Conservation (phyloP, 2,113 vertebrate species). For the Percina caprodes region DNA sequence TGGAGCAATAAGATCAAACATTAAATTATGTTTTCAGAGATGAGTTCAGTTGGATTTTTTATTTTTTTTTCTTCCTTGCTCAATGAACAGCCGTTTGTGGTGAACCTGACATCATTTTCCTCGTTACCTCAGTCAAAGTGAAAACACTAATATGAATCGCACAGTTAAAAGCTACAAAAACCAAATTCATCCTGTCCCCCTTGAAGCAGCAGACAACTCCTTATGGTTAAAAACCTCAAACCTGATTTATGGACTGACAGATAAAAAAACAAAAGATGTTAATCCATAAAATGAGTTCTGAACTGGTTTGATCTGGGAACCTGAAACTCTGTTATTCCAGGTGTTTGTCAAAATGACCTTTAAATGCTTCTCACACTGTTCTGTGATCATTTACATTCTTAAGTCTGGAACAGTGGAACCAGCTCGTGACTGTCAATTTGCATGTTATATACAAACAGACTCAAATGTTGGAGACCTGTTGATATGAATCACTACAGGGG, state of each 20-base stretch:
- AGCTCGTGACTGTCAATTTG: conserved; percentile 39
- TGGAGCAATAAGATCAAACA: conserved; percentile 15
- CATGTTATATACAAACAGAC: conserved; percentile 46
- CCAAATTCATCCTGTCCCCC: conserved; percentile 54
- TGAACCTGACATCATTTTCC: conserved; percentile 23
- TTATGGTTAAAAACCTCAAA: not conserved
- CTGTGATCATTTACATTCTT: conserved; percentile 6
- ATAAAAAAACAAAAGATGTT: not conserved
- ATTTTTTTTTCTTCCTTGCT: conserved; percentile 17
- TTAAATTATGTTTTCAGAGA: not conserved
- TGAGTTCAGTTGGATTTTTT: conserved; percentile 8
- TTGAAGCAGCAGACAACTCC: conserved; percentile 34
- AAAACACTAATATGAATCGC: conserved; percentile 37
- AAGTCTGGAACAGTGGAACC: conserved; percentile 5
- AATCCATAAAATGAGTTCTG: not conserved
- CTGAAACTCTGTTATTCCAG: conserved; percentile 2
- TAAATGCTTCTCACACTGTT: conserved; percentile 24
- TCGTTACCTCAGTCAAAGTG: conserved; percentile 62
- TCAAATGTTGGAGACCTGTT: conserved; percentile 59
- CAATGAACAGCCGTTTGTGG: not conserved
- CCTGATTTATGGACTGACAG: conserved; percentile 24
- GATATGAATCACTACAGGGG: conserved; percentile 66
- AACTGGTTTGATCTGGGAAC: conserved; percentile 1
- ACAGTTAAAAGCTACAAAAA: conserved; percentile 52
- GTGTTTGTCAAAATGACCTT: conserved; percentile 10